Evolutionary conservation across 1,140 invertebrate species (phyloP).

Genomic region (Leptoteleia sp.): DNA sequence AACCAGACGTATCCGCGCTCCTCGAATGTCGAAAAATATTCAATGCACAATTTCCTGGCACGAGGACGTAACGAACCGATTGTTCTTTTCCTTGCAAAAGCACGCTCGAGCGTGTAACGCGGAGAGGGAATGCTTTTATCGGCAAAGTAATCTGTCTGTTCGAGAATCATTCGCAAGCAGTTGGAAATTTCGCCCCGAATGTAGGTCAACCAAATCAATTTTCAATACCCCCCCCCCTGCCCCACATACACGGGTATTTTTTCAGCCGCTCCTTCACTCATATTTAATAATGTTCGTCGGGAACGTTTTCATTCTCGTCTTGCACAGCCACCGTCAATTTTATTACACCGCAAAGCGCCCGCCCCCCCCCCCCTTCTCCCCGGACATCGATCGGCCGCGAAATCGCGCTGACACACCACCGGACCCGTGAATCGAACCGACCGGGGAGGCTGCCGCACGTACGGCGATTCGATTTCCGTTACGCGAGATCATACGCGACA

Average conservation of each 20-base stretch:
- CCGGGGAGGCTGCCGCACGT: conserved; percentile 7
- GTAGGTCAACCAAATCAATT: conserved; percentile 59
- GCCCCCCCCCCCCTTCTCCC: too few species aligned
- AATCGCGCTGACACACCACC: conserved; percentile 22
- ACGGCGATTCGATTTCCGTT: conserved; percentile 12
- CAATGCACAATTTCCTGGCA: conserved; percentile 53
- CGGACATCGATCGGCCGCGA: conserved; percentile 29
- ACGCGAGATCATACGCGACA: too few species aligned
- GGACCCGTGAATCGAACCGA: conserved; percentile 5
- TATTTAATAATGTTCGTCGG: conserved; percentile 35
- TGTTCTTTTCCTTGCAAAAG: conserved; percentile 63
- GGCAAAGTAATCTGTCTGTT: conserved; percentile 55
- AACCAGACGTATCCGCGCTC: too few species aligned
- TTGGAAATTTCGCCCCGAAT: conserved; percentile 43
- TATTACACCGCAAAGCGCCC: conserved; percentile 37
- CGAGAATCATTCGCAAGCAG: conserved; percentile 47
- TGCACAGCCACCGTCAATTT: conserved; percentile 27
- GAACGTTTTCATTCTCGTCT: conserved; percentile 32
- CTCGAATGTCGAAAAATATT: conserved; percentile 54
- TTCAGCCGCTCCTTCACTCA: conserved; percentile 6
- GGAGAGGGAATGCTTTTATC: conserved; percentile 59
- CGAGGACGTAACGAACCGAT: conserved; percentile 65
- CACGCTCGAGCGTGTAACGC: conserved; percentile 50
- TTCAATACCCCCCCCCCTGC: conserved; percentile 30
- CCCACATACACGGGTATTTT: conserved; percentile 13